A percentile compares a stretch with the other conserved stretches of the same genome.
phyloP scores from a whole-genome alignment of 2,113 vertebrate species.

The Haemorhous mexicanus region DNA sequence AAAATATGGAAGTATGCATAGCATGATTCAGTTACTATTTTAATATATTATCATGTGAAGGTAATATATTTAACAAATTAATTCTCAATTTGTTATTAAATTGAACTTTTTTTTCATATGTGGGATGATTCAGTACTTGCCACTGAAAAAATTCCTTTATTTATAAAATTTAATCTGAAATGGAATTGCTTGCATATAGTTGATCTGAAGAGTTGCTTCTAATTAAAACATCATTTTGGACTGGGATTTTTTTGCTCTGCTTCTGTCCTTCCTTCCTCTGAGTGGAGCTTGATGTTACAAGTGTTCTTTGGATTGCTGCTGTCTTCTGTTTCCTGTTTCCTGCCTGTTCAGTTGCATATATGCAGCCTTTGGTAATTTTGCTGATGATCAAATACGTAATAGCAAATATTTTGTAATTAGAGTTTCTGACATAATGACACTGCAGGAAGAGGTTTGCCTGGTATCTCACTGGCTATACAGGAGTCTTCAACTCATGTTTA shows the following conservation, averaged over 20 bases:
- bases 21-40: not conserved
- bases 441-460: not conserved
- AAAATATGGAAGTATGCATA: not conserved
- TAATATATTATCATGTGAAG: not conserved
- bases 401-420: not conserved
- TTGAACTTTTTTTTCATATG: rapidly evolving
- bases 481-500: not conserved
- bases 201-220: not conserved
- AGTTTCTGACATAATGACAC: not conserved
- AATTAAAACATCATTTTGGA: not conserved
- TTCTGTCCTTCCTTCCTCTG: not conserved
- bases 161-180: not conserved
- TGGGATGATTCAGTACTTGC: not conserved
- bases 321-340: not conserved
- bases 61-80: not conserved
- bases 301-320: not conserved
- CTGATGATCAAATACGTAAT: not conserved
- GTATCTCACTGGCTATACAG: not conserved
- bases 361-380: not conserved
- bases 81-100: not conserved
- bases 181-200: not conserved
- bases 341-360: not conserved
- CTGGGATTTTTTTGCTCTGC: not conserved
- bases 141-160: not conserved
- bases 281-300: not conserved